These are phyloP conservation scores for Ammodytes dubius DNA, from an alignment of 2,113 vertebrate genomes.

Conservation along the genomic window DNA sequence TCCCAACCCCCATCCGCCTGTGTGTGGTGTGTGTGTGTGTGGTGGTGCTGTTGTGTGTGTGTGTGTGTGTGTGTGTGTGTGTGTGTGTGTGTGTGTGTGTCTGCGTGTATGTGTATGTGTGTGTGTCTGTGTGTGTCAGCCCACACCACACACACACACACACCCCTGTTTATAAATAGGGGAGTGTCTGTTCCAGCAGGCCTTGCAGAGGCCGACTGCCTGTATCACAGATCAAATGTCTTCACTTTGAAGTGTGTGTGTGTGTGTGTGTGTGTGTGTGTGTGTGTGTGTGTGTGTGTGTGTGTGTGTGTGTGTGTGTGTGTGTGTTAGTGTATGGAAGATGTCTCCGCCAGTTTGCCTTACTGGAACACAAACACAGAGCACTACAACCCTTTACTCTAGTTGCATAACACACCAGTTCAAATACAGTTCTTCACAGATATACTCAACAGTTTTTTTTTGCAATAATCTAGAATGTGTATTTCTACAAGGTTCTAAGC, in stretches of 20 bases:
- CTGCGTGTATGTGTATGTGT: too few relatives aligned
- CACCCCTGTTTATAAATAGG: constrained; percentile 82
- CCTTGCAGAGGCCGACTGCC: constrained; percentile 69
- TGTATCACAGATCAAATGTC: constrained; percentile 78
- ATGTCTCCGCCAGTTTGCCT: constrained; percentile 56
- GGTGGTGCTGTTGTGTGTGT: too few relatives aligned
- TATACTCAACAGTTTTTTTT: background rate
- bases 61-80: too few relatives aligned
- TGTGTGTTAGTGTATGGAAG: constrained; percentile 36
- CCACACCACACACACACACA: constrained; percentile 36
- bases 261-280: too few relatives aligned
- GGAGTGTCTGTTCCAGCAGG: constrained; percentile 76
- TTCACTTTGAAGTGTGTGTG: constrained; percentile 73
- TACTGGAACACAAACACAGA: constrained; percentile 45
- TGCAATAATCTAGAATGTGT: background rate
- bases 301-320: too few relatives aligned
- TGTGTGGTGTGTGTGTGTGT: background rate
- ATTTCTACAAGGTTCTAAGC: too few relatives aligned
- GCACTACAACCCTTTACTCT: background rate
- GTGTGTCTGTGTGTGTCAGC: too few relatives aligned
- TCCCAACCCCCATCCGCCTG: constrained; percentile 59
- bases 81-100: too few relatives aligned
- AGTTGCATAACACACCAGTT: constrained; percentile 12
- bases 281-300: too few relatives aligned
- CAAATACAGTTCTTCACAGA: background rate